Percentiles rank a stretch among this genome's conserved stretches.
Evolutionary conservation across 2,888 invertebrate species (phyloP).

Genomic region (Drosophila birchii): DNA sequence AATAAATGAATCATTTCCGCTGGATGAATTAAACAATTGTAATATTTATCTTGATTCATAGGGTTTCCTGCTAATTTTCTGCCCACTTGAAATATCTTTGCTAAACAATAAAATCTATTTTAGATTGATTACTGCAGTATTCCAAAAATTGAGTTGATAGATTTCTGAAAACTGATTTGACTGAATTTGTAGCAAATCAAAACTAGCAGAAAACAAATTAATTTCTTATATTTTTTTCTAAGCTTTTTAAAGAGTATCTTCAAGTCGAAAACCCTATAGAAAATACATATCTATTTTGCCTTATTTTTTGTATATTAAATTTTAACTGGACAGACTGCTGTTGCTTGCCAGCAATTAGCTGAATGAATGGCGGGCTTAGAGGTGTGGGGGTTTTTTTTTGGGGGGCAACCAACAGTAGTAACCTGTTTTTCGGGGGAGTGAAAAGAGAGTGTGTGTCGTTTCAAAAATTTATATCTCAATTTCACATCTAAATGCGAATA

Average conservation of each 20-base stretch:
- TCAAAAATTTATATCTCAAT: conserved; percentile 80
- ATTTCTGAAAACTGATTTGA: neutral
- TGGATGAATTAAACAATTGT: conserved; percentile 9
- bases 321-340: conserved; percentile 47
- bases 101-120: conserved; percentile 10
- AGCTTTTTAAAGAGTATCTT: conserved; percentile 8
- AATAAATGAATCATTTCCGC: neutral
- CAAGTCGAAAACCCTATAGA: neutral
- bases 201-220: neutral
- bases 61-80: neutral
- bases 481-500: conserved; percentile 81
- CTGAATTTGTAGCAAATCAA: no score
- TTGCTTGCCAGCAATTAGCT: conserved; percentile 43
- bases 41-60: conserved; percentile 20
- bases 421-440: conserved; percentile 21
- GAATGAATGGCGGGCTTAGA: conserved; percentile 7
- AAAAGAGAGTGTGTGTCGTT: conserved; percentile 63
- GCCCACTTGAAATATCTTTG: conserved; percentile 1
- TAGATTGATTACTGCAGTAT: neutral
- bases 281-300: neutral
- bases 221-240: neutral
- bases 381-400: neutral
- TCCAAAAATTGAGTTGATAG: neutral
- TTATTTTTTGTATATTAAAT: conserved; percentile 50
- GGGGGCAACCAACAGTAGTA: neutral